Conservation (phyloP, 2,888 invertebrate genomes). For the Dolichomitus sp. region DNA sequence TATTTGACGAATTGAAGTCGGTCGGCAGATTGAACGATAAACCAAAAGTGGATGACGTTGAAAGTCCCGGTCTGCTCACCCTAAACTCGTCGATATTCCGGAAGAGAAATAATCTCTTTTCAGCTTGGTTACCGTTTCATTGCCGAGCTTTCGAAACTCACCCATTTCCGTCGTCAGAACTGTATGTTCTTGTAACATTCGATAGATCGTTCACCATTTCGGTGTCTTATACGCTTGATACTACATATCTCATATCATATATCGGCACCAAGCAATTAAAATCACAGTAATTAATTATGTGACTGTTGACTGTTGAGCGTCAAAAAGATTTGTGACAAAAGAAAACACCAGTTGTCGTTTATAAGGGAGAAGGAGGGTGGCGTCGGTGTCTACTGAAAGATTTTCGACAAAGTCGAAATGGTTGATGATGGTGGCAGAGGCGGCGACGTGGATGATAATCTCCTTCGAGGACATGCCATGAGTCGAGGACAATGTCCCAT, state of each 20-base stretch:
- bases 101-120: background rate
- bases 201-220: background rate
- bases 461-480: constrained; percentile 66
- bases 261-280: background rate
- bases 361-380: background rate
- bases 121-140: background rate
- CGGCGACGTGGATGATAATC: constrained; percentile 46
- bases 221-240: no score
- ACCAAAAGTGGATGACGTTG: background rate
- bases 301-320: background rate
- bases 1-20: background rate
- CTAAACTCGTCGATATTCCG: background rate
- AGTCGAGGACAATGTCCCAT: constrained; percentile 94
- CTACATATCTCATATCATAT: background rate
- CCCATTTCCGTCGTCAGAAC: background rate
- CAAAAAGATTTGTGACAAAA: background rate
- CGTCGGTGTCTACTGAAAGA: background rate
- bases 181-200: background rate
- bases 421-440: constrained; percentile 10
- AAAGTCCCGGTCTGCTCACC: background rate
- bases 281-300: constrained; percentile 1
- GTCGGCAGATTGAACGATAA: background rate
- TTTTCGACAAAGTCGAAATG: background rate
- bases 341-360: background rate
- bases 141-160: background rate